phyloP scores from a whole-genome alignment of 2,888 invertebrate genomes.

The Serrognathus titanus region DNA sequence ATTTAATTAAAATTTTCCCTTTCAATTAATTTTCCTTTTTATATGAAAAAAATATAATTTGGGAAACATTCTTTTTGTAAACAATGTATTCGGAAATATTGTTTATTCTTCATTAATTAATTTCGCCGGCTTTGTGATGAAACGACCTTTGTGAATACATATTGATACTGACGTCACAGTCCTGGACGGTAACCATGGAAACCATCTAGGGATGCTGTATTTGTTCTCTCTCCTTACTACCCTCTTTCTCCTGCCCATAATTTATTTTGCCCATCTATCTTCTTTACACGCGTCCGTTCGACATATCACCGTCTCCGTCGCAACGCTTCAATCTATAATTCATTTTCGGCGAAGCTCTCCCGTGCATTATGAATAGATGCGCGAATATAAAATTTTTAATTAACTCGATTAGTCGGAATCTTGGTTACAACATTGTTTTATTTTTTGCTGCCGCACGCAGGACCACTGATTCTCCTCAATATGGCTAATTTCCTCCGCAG shows the following conservation, averaged over 20 bases:
- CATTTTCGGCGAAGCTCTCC: constrained; percentile 36
- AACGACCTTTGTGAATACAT: constrained; percentile 12
- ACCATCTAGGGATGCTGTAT: constrained; percentile 28
- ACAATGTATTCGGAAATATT: too few species aligned
- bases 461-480: too few species aligned
- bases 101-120: too few species aligned
- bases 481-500: too few species aligned
- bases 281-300: constrained; percentile 20
- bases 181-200: constrained; percentile 31
- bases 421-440: constrained; percentile 1
- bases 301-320: constrained; percentile 18
- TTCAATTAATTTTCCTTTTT: too few species aligned
- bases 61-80: too few species aligned
- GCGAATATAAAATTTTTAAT: constrained; percentile 37
- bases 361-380: constrained; percentile 34
- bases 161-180: constrained; percentile 27
- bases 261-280: constrained; percentile 25
- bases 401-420: constrained; percentile 24
- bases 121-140: too few species aligned
- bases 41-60: too few species aligned
- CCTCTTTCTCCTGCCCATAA: constrained; percentile 15
- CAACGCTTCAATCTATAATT: constrained; percentile 42
- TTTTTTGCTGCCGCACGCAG: not conserved
- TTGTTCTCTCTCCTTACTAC: constrained; percentile 12
- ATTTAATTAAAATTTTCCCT: too few species aligned